Base-by-base conservation (phyloP, 30 jellyfish, hydroid and myxozoan species). In the Pelagia noctiluca region DNA sequence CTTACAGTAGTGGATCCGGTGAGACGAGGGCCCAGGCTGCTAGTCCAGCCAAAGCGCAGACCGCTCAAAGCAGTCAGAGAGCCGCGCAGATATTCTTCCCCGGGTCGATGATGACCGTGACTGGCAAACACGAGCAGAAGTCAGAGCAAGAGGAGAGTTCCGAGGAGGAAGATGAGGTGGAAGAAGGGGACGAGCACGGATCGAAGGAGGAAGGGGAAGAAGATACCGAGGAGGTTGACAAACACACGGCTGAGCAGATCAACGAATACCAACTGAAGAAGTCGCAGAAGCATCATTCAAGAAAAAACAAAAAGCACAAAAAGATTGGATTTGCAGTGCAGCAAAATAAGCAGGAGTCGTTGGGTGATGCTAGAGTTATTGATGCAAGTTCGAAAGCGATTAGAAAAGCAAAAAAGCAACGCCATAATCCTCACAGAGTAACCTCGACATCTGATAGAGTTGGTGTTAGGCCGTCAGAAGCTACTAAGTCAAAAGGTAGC, bases 121-220 rank as follows among this genome's bases (percentile, higher is more conserved):
- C 96, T 0, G 91, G 65, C 71, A 82, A 63, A 36, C 86, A 80
- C 62, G 84, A 87, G 57, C 77, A 64, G 53, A 71, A 96, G 88
- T 78, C 63, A 79, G 62, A 68, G 35, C 49, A 73, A 84, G 66
- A 64, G 34, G 74, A 26, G 33, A 54, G 69, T 36, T 24, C 37
- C 2, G 71, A 32, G 37, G 91, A 66, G 28, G 35, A 57, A 7
- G 79, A 64, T 22, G 35, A 46, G 1, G 23, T 63, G 30, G 62
- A 38, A 8, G 83, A 64, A 7, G 63, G 42, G 35, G 74, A 68
- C 26, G 72, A 84, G 29, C 78, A 74, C 30, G 73, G 49, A 24
- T 19, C 86, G 2, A 28, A 30, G 19, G 92, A 67, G 30, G 79
- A 68, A 2, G 85, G 66, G 8, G 80, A 34, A 25, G 86, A 46